Base-by-base conservation (phyloP, 2,113 vertebrate genomes). In the Callaeas wilsoni region DNA sequence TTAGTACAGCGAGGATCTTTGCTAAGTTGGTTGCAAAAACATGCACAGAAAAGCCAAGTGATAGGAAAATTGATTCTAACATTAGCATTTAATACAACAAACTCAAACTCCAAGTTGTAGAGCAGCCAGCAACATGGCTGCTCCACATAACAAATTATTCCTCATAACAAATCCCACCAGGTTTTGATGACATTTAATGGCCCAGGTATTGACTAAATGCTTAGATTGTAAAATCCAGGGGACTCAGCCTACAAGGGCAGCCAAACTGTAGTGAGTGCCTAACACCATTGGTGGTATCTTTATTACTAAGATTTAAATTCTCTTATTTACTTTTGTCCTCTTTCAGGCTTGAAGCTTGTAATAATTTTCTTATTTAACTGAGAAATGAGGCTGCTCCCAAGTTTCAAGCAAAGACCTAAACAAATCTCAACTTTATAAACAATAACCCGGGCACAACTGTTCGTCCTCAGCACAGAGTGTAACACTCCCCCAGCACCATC, bases 251-350 rank as follows among this genome's bases (percentile, higher is more conserved):
- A 59, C n/a, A 64, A 69, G 67, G 17, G 39, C 55, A 50, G 39
- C 35, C 46, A 56, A 59, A 68, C 37, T 16, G 22, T 3, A 52
- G 18, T 0, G 1, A 55, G 1, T 7, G 0, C 10, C 10, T 9
- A 49, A 19, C 26, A 21, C 7, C 23, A 27, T 5, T 46, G 7
- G 11, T 8, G 26, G 7, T 26, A 60, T 17, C 30, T 16, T 18
- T 21, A 49, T 18, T 29, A 41, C 7, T 15, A n/a, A 37, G 16
- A 27, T 59, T 69, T 44, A 42, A 78, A 47, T 52, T 33, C 11
- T 10, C 35, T 27, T 46, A 20, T 17, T 82, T 47, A 30, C 12
- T 39, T 46, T 42, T 37, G 5, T 18, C 37, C n/a, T 65, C 46
- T 56, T 84, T 47, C 25, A 70, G 29, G 81, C 53, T 79, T 33